Conservation (phyloP, 2,797 vertebrate species). For the Aphelocoma californica region DNA sequence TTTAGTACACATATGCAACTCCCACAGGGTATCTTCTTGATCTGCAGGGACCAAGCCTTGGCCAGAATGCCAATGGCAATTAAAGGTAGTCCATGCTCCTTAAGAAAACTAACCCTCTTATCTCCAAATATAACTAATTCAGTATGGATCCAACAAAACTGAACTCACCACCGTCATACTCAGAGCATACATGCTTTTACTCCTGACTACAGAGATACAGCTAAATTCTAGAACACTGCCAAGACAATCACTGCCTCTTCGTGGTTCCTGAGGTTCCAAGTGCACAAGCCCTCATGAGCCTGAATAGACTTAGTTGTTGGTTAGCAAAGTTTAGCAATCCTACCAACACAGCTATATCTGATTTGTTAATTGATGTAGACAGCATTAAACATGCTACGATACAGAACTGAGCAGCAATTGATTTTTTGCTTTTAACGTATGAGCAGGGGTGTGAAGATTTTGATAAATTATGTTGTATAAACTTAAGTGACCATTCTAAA, state of each 20-base stretch:
- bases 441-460: background rate
- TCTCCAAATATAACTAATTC: background rate
- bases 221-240: background rate
- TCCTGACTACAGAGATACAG: background rate
- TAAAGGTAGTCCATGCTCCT: background rate
- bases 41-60: rapidly evolving
- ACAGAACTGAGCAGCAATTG: background rate
- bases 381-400: background rate
- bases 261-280: background rate
- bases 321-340: background rate
- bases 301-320: background rate
- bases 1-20: background rate
- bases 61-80: background rate
- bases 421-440: background rate
- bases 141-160: background rate
- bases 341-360: background rate
- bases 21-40: background rate
- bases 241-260: background rate
- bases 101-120: background rate
- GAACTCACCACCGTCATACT: too few species aligned
- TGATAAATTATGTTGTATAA: background rate
- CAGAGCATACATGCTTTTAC: background rate
- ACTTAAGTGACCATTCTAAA: background rate
- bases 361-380: background rate
- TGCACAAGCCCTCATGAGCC: background rate